Conservation (phyloP, 1,140 invertebrate genomes). For the Eriocheir sinensis region DNA sequence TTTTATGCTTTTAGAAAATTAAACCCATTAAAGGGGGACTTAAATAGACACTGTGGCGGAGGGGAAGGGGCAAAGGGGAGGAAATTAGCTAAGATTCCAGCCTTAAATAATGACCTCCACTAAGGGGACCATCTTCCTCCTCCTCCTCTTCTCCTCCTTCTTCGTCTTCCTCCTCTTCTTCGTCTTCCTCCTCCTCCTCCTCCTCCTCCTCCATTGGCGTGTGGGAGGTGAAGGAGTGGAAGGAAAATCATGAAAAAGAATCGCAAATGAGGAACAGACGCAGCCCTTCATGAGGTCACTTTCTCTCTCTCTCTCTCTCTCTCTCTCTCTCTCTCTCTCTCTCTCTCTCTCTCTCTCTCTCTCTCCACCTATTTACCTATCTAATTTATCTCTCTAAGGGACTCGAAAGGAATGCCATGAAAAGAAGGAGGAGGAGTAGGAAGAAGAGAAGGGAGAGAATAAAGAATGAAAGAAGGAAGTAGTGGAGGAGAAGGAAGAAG, state of each 20-base stretch:
- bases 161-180: not conserved
- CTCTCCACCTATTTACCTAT: not conserved
- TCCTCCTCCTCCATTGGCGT: not conserved
- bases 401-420: not conserved
- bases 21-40: not conserved
- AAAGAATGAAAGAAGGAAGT: not conserved
- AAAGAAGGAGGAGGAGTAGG: not conserved
- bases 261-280: too few species aligned
- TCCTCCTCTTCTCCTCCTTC: not conserved
- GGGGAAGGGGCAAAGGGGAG: not conserved
- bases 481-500: not conserved
- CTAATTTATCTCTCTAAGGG: not conserved
- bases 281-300: too few species aligned
- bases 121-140: not conserved
- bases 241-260: too few species aligned
- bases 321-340: not conserved
- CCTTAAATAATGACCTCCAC: not conserved
- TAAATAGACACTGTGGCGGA: not conserved
- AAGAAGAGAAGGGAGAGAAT: not conserved
- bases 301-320: not conserved
- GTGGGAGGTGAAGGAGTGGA: too few species aligned
- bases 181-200: not conserved
- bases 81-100: not conserved
- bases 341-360: not conserved
- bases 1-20: slow-evolving; percentile 27